Base-by-base conservation (phyloP, 2,888 invertebrate genomes). In the Pollenia angustigena region DNA sequence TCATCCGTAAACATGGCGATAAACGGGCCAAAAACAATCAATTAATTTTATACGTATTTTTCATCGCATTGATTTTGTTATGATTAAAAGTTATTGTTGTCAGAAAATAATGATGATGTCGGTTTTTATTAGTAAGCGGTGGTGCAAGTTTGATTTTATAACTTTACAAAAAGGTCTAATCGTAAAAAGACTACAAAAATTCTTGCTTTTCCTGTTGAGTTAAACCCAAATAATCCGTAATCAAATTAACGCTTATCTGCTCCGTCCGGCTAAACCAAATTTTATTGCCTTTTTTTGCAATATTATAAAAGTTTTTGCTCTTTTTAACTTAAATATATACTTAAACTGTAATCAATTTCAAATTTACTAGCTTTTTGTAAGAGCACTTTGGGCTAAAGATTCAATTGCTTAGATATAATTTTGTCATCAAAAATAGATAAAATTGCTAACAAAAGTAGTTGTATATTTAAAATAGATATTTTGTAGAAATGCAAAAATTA, bases 1-100 rank as follows among this genome's bases (percentile, higher is more conserved):
- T 91, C 91, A 90, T 88, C 89, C 90, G 91, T 90, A 89, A 91
- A 89, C 87, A 88, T 42, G 62, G 88, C 85, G 91, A 91, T 91
- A 91, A 90, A 89, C 88, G 81, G 87, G 54, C 84, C 87, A 90
- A 90, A 90, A 90, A 89, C 90, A 90, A 90, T 90, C 89, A 90
- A 91, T 91, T 91, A 89, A 89, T 90, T 90, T 90, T 89, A 89
- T 89, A 86, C 80, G 16, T 48, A 48, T 79, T 79, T 79, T 58
- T 79, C 75, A 48, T 52, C 42, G 60, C 79, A 60, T 50, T 71
- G 23, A 60, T 62, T 62, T 69, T 50, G 23, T 3, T 80, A 23
- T 18, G 14, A 12, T 81, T 66, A 9, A 6, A 32, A 32, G 18
- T 32, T 66, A 12, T 32, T 75, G 54, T 32, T 78, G 52, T 12